Base-by-base conservation (phyloP, 2,797 vertebrate species). In the Pseudotriccus pelzelni region DNA sequence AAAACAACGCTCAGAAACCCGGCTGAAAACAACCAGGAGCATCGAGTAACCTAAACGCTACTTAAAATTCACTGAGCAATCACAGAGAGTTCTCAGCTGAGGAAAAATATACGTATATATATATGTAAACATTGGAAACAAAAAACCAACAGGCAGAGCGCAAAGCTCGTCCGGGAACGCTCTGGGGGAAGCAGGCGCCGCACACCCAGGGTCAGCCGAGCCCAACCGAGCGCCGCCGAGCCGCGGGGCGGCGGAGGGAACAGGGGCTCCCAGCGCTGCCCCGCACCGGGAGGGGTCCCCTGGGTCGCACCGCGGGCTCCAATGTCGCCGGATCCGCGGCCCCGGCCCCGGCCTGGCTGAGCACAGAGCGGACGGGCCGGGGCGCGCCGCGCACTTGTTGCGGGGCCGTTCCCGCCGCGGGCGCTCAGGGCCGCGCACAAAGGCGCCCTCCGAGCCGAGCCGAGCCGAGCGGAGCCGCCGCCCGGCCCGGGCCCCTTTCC, bases 121-220 rank as follows among this genome's bases (percentile, higher is more conserved):
- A 24, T 25, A 49, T 15, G 20, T 30, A 25, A 49, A 52, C 16
- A 28, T 3, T 18, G 10, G 1, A 46, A 46, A 14, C 39, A 28
- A 43, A 14, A 25, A 16, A 0, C 1, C 32, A 25, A 7, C 30
- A 19, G 13, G 30, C 34, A 21, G 1, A 28, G 22, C 16, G 36
- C 52, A 10, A 13, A 64, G 28, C 23, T 7, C 1, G 46, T 2
- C 30, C 25, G 27, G 64, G 4, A 30, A 6, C 14, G 12, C 23
- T 10, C 13, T 1, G 2, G 3, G n/a, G 13, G 19, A 3, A 39
- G 52, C 17, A 6, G 37, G 28, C 13, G 60, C 49, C 8, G 11
- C 12, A 4, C 6, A 11, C 19, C 16, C 6, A 0, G 7, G 9
- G 27, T 6, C 43, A 9, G 11, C 13, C 9, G 3, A 6, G 34